phyloP scores from a whole-genome alignment of 2,888 invertebrate genomes.

The Drosophila falleni region DNA sequence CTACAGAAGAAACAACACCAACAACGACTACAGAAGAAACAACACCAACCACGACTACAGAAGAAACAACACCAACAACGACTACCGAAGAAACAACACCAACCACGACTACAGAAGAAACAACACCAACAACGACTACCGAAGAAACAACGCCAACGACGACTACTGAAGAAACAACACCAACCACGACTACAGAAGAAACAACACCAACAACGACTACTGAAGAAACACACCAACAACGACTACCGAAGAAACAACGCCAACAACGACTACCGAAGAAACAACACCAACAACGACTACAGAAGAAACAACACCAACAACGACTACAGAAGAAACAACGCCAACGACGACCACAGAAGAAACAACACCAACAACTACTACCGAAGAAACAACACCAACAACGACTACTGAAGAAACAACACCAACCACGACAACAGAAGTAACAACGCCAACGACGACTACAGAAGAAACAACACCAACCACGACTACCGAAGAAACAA shows the following conservation, averaged over 20 bases:
- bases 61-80: not conserved
- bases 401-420: slow-evolving; percentile 1
- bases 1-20: not conserved
- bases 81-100: slow-evolving; percentile 2
- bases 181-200: not conserved
- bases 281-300: slow-evolving; percentile 1
- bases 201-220: not conserved
- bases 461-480: not conserved
- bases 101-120: not conserved
- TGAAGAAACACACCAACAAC: not conserved
- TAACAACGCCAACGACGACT: not conserved
- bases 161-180: not conserved
- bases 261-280: not conserved
- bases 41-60: not conserved
- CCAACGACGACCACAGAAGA: not conserved
- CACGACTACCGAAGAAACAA: not conserved
- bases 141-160: not conserved
- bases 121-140: not conserved
- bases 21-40: not conserved
- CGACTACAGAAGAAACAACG: not conserved
- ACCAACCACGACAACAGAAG: not conserved
- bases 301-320: not conserved
- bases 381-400: not conserved
- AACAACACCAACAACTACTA: not conserved
- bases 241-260: not conserved